A percentile compares a stretch with the other conserved stretches of the same genome.
Evolutionary conservation across 1,140 invertebrate genomes (phyloP).

Genomic region (Centruroides vittatus): DNA sequence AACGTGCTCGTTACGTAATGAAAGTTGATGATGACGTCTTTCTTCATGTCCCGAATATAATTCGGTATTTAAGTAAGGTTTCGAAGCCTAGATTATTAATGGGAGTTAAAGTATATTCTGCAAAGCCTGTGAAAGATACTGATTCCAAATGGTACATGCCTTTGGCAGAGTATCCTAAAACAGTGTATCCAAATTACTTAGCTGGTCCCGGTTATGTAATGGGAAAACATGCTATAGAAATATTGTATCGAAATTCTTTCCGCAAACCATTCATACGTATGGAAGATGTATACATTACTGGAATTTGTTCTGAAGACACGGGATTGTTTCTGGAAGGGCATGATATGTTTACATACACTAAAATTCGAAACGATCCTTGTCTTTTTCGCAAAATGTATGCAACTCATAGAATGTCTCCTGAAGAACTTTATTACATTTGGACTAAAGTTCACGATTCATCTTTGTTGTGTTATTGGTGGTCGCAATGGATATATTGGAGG

Average conservation of each 20-base stretch:
- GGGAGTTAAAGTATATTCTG: background rate
- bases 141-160: constrained; percentile 21
- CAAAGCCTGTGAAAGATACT: constrained; percentile 7
- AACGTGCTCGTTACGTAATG: constrained; percentile 25
- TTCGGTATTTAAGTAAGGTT: background rate
- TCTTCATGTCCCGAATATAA: constrained; percentile 36
- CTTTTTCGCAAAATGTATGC: no score
- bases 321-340: background rate
- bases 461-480: no score
- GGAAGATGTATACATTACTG: constrained; percentile 35
- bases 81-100: background rate
- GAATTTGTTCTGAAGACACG: constrained; percentile 24
- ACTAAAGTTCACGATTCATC: no score
- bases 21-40: constrained; percentile 26
- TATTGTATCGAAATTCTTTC: constrained; percentile 27
- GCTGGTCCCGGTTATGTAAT: constrained; percentile 34
- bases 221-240: constrained; percentile 26
- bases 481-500: no score
- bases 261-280: constrained; percentile 28
- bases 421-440: no score
- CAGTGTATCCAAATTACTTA: constrained; percentile 29
- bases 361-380: no score
- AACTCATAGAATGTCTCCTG: no score
- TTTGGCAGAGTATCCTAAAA: constrained; percentile 18
- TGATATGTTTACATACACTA: no score